A percentile compares a stretch with the other conserved stretches of the same genome.
phyloP scores from a whole-genome alignment of 1,140 invertebrate genomes.

The Heliconius melpomene region DNA sequence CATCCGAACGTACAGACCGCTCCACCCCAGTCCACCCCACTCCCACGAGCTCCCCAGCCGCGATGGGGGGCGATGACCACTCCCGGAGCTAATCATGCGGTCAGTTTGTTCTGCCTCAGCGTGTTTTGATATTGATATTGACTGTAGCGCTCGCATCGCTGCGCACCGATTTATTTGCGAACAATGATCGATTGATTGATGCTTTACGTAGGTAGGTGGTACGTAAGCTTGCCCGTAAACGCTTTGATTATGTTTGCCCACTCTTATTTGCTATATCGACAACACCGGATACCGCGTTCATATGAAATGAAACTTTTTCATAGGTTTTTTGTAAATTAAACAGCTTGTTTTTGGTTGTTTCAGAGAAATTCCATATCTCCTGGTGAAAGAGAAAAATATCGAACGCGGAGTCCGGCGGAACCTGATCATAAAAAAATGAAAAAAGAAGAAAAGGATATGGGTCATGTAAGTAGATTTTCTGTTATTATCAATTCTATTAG shows the following conservation, averaged over 20 bases:
- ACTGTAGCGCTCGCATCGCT: constrained; percentile 74
- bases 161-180: constrained; percentile 79
- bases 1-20: constrained; percentile 67
- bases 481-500: background rate
- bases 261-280: constrained; percentile 58
- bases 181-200: constrained; percentile 78
- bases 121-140: constrained; percentile 81
- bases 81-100: constrained; percentile 79
- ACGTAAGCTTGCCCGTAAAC: constrained; percentile 70
- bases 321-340: constrained; percentile 45
- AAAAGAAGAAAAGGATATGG: constrained; percentile 90
- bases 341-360: constrained; percentile 80
- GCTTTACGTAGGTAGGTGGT: constrained; percentile 50
- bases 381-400: constrained; percentile 91
- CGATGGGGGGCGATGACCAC: constrained; percentile 65
- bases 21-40: constrained; percentile 38
- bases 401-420: constrained; percentile 87
- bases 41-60: constrained; percentile 18
- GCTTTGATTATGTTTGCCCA: constrained; percentile 76
- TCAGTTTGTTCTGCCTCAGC: constrained; percentile 80
- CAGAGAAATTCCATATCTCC: constrained; percentile 95
- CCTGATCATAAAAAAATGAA: constrained; percentile 86
- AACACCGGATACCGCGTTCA: constrained; percentile 31
- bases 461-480: constrained; percentile 84
- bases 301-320: constrained; percentile 29